Evolutionary conservation across 2,113 vertebrate genomes (phyloP).

Genomic region (Leucopsar rothschildi): DNA sequence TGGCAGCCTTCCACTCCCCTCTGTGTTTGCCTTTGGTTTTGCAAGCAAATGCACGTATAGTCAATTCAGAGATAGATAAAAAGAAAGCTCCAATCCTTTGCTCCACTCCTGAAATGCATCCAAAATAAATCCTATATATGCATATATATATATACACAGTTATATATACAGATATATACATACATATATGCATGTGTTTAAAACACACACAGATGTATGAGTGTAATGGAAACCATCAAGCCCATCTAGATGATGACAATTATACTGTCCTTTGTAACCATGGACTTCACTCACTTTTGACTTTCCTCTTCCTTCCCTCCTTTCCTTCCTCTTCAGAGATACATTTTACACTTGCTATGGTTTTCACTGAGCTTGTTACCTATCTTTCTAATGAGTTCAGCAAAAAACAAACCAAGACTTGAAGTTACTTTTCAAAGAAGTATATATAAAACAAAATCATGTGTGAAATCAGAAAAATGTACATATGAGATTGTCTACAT

Average conservation of each 20-base stretch:
- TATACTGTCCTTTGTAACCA: background rate
- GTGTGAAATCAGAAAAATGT: conserved; percentile 2
- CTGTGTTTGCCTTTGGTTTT: conserved; percentile 10
- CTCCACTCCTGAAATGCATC: background rate
- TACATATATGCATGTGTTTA: background rate
- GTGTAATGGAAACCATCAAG: background rate
- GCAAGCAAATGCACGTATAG: background rate
- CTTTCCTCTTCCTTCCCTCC: background rate
- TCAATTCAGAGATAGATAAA: background rate
- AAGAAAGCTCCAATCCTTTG: background rate
- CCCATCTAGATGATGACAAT: background rate
- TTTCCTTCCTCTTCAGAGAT: background rate
- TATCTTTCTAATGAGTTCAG: background rate
- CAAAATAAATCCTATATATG: background rate
- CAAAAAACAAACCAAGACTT: background rate
- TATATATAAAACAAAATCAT: background rate
- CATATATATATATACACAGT: background rate
- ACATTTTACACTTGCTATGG: background rate
- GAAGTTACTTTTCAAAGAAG: background rate
- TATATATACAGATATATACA: background rate
- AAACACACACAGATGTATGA: background rate
- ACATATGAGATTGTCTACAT: background rate
- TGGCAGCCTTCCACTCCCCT: background rate
- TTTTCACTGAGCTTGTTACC: background rate
- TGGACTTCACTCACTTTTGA: background rate